Conservation (phyloP, 2,113 vertebrate species). For the Genyomyrus donnyi region DNA sequence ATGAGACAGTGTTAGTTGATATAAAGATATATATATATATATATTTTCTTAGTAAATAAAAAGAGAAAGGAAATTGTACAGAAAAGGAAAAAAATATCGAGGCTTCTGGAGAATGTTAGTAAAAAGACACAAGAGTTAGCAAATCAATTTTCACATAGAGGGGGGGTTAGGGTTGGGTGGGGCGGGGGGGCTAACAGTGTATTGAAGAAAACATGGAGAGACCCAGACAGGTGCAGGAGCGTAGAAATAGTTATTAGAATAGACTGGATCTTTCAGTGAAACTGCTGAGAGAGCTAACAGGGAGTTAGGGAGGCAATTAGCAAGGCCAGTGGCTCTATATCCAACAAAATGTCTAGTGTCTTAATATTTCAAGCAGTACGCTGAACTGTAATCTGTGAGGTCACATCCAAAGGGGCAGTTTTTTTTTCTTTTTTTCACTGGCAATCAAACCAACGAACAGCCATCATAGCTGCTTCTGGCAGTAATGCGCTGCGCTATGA, state of each 20-base stretch:
- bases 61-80: slow-evolving; percentile 27
- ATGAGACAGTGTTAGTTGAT: slow-evolving; percentile 62
- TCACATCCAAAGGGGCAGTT: neutral
- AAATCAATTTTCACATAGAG: slow-evolving; percentile 41
- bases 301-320: neutral
- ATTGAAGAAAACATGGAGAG: slow-evolving; percentile 42
- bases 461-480: neutral
- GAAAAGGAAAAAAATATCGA: slow-evolving; percentile 36
- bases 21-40: slow-evolving; percentile 23
- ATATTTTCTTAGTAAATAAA: slow-evolving; percentile 20
- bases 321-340: neutral
- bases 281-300: neutral
- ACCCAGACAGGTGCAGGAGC: slow-evolving; percentile 41
- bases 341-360: neutral
- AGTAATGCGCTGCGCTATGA: neutral
- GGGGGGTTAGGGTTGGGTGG: slow-evolving; percentile 17
- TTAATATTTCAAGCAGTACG: neutral
- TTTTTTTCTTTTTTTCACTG: neutral
- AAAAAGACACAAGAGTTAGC: slow-evolving; percentile 53
- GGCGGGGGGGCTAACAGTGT: slow-evolving; percentile 19
- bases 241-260: slow-evolving; percentile 49
- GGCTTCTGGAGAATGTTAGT: slow-evolving; percentile 51
- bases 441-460: neutral
- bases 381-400: neutral
- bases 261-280: slow-evolving; percentile 8